A percentile compares a stretch with the other conserved stretches of the same genome.
These are phyloP conservation scores for Gymnoscopelus braueri DNA, from an alignment of 2,797 vertebrate genomes.

Conservation along the genomic window DNA sequence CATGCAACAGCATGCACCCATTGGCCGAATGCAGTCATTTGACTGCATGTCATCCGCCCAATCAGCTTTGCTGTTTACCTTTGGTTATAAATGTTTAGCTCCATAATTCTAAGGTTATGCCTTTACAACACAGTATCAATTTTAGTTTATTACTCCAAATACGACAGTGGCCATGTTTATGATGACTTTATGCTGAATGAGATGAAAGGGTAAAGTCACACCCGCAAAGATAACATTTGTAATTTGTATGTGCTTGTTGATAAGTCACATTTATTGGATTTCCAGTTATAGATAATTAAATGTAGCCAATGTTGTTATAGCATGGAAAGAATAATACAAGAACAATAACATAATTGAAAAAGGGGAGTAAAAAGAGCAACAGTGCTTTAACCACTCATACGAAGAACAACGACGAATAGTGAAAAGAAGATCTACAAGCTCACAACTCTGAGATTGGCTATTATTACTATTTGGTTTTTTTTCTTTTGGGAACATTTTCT, in stretches of 20 bases:
- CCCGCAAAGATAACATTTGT: conserved; percentile 6
- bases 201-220: background rate
- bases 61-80: background rate
- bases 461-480: background rate
- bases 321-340: background rate
- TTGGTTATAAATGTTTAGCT: conserved; percentile 39
- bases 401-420: background rate
- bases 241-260: background rate
- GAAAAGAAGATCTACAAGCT: background rate
- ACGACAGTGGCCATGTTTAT: background rate
- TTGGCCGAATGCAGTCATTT: conserved; percentile 17
- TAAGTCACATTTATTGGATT: background rate
- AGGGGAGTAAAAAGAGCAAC: background rate
- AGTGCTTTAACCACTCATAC: background rate
- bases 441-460: background rate
- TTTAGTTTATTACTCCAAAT: background rate
- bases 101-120: conserved; percentile 39
- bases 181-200: background rate
- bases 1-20: conserved; percentile 37
- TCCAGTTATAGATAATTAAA: background rate
- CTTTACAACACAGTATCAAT: conserved; percentile 5
- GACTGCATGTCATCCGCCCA: background rate
- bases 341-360: background rate
- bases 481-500: too few relatives aligned
- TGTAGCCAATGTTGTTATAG: background rate